phyloP scores from a whole-genome alignment of 2,888 invertebrate genomes.

The Lepidocyrtinus sp. region DNA sequence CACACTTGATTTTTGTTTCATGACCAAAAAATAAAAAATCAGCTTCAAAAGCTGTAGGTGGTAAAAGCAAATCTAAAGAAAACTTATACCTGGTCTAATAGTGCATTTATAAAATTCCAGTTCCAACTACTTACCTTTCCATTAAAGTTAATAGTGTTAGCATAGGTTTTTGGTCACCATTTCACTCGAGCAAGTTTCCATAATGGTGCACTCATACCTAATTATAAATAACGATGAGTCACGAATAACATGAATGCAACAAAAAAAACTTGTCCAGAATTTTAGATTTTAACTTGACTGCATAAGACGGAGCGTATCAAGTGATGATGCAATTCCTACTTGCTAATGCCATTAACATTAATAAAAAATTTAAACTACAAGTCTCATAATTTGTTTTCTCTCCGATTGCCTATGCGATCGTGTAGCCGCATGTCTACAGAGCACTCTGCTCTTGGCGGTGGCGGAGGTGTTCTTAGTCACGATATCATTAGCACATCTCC shows the following conservation, averaged over 20 bases:
- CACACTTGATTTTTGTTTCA: not conserved
- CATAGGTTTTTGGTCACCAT: no score
- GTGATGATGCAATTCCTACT: constrained; percentile 3
- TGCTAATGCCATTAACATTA: constrained; percentile 8
- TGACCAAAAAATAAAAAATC: not conserved
- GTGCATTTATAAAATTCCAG: no score
- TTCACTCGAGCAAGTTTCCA: no score
- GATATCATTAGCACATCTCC: constrained; percentile 38
- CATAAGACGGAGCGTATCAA: no score
- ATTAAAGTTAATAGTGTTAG: no score
- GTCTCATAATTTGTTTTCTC: not conserved
- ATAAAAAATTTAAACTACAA: not conserved
- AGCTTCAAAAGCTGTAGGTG: not conserved
- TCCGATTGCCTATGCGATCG: no score
- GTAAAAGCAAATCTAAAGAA: not conserved
- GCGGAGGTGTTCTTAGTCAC: constrained; percentile 12
- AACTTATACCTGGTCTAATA: not conserved
- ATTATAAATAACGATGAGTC: constrained; percentile 5
- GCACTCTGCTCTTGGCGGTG: constrained; percentile 26
- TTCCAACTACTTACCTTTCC: no score
- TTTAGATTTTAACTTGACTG: no score
- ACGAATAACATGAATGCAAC: not conserved
- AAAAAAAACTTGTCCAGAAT: not conserved
- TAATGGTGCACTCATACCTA: not conserved
- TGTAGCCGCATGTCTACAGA: constrained; percentile 45